A percentile compares a stretch with the other conserved stretches of the same genome.
phyloP scores from a whole-genome alignment of 2,113 vertebrate species.

The Pollimyrus isidori region DNA sequence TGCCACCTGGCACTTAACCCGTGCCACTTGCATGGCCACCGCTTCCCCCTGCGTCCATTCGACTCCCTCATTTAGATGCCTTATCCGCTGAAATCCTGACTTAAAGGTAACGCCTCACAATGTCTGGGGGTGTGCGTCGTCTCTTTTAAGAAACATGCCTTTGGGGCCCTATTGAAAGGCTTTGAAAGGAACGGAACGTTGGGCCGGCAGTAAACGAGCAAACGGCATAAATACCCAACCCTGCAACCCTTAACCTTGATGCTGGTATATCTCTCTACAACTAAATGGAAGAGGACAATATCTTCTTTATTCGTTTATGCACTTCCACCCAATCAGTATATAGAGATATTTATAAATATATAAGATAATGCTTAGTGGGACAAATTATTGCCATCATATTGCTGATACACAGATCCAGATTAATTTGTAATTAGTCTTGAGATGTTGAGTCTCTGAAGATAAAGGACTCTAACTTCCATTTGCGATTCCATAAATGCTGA shows the following conservation, averaged over 20 bases:
- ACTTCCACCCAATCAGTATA: conserved; percentile 35
- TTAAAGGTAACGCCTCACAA: not conserved
- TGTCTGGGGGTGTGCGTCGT: not conserved
- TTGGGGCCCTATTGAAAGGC: not conserved
- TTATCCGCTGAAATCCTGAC: not conserved
- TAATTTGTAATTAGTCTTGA: conserved; percentile 78
- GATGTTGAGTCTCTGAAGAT: conserved; percentile 72
- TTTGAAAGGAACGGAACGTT: not conserved
- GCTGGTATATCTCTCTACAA: conserved; percentile 46
- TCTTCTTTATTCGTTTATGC: conserved; percentile 53
- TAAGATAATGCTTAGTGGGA: conserved; percentile 61
- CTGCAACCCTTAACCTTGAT: conserved; percentile 62
- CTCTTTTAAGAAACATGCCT: not conserved
- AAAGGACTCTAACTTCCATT: conserved; percentile 65
- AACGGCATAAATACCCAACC: conserved; percentile 59
- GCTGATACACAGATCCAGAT: conserved; percentile 71
- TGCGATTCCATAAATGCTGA: conserved; percentile 58
- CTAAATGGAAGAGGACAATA: conserved; percentile 64
- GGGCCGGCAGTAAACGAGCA: conserved; percentile 40
- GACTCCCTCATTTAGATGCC: not conserved
- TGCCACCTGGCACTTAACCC: not conserved
- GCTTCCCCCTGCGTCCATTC: not conserved
- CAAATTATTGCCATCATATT: conserved; percentile 61
- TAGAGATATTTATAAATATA: conserved; percentile 59
- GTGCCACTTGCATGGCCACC: not conserved